Evolutionary conservation across 2,113 vertebrate genomes (phyloP).

Genomic region (Oceanodroma tethys): DNA sequence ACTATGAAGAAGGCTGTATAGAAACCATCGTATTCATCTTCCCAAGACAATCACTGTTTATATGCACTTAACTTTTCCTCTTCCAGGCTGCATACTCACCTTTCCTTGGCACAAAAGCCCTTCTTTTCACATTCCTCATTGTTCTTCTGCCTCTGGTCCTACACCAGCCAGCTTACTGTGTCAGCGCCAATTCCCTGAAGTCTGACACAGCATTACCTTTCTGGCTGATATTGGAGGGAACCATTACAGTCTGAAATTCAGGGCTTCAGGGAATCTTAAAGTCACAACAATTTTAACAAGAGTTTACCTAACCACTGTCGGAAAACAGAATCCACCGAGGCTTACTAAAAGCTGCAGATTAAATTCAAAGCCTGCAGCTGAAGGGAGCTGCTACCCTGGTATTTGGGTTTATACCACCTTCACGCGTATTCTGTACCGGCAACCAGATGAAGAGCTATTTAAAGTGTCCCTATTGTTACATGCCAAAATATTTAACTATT

Average conservation of each 20-base stretch:
- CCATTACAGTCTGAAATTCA: background rate
- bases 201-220: constrained; percentile 43
- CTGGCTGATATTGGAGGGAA: background rate
- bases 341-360: background rate
- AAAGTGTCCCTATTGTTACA: background rate
- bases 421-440: background rate
- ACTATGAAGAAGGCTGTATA: background rate
- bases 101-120: background rate
- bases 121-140: background rate
- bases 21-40: background rate
- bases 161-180: background rate
- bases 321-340: background rate
- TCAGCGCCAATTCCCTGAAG: background rate
- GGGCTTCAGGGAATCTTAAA: background rate
- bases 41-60: background rate
- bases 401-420: background rate
- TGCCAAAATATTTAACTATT: constrained; percentile 27
- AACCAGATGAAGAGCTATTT: constrained; percentile 21
- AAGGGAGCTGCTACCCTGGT: background rate
- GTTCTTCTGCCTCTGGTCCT: background rate
- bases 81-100: background rate
- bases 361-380: background rate
- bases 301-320: background rate
- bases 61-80: background rate
- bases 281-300: background rate